Evolutionary conservation across 2,888 invertebrate genomes (phyloP).

Genomic region (Dermolepida albohirtum): DNA sequence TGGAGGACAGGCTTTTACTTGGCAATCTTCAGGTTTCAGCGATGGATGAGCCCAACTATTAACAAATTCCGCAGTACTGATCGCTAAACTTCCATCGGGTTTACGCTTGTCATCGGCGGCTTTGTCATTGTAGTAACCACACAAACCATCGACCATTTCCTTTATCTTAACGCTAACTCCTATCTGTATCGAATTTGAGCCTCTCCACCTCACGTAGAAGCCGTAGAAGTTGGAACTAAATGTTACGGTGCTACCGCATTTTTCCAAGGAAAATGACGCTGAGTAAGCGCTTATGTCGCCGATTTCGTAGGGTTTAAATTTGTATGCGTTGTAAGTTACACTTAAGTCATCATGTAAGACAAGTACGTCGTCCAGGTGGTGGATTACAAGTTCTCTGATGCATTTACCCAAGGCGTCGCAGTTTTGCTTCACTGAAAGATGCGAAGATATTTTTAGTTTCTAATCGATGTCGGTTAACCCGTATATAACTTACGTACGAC

Average conservation of each 20-base stretch:
- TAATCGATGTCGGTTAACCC: conserved; percentile 9
- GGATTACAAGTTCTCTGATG: conserved; percentile 71
- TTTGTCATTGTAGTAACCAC: conserved; percentile 80
- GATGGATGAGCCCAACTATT: conserved; percentile 77
- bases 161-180: conserved; percentile 75
- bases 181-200: conserved; percentile 75
- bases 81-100: conserved; percentile 74
- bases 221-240: conserved; percentile 78
- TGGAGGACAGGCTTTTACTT: conserved; percentile 72
- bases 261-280: conserved; percentile 75
- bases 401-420: conserved; percentile 73
- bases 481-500: conserved; percentile 71
- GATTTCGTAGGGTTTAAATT: conserved; percentile 71
- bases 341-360: conserved; percentile 72
- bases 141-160: conserved; percentile 80
- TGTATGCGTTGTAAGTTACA: conserved; percentile 76
- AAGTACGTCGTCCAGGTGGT: conserved; percentile 70
- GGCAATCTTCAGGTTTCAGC: conserved; percentile 67
- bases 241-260: conserved; percentile 76
- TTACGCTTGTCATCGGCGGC: conserved; percentile 76
- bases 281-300: conserved; percentile 72
- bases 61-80: conserved; percentile 78
- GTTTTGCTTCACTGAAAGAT: conserved; percentile 71
- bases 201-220: conserved; percentile 80
- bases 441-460: conserved; percentile 21